Conservation (phyloP, 2,113 vertebrate genomes). For the Dipodomys spectabilis region DNA sequence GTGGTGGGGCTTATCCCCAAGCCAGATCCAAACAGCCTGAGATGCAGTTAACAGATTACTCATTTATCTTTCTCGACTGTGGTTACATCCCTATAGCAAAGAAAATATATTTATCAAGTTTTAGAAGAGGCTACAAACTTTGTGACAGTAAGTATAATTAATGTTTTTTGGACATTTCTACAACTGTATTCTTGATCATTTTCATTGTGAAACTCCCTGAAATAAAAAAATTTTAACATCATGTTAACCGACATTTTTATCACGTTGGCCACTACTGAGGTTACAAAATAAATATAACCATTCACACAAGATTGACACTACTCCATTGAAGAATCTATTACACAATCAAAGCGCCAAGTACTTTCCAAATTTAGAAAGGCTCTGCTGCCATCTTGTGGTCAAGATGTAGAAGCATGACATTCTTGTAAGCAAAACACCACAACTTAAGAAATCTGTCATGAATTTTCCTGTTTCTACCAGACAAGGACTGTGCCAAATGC, state of each 20-base stretch:
- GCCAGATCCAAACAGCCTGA: conserved; percentile 27
- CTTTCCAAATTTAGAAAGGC: conserved; percentile 23
- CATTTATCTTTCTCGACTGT: neutral
- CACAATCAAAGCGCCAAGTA: neutral
- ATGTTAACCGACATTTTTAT: neutral
- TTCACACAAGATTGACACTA: conserved; percentile 25
- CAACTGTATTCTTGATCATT: conserved; percentile 1
- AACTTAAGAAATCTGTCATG: neutral
- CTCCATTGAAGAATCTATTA: neutral
- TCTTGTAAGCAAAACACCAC: neutral
- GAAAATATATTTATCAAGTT: conserved; percentile 5
- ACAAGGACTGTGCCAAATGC: too few species aligned
- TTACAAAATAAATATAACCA: neutral
- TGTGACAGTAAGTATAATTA: neutral
- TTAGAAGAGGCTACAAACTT: conserved; percentile 52
- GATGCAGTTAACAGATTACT: neutral
- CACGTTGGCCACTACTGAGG: neutral
- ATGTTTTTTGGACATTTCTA: conserved; percentile 36
- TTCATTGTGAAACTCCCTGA: neutral
- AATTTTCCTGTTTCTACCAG: conserved; percentile 8
- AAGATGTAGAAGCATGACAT: neutral
- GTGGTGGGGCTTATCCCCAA: neutral
- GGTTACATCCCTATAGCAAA: conserved; percentile 1
- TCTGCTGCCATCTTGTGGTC: conserved; percentile 61
- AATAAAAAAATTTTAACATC: conserved; percentile 38